These are phyloP conservation scores for Clanis bilineata DNA, from an alignment of 2,888 invertebrate genomes.

Conservation along the genomic window DNA sequence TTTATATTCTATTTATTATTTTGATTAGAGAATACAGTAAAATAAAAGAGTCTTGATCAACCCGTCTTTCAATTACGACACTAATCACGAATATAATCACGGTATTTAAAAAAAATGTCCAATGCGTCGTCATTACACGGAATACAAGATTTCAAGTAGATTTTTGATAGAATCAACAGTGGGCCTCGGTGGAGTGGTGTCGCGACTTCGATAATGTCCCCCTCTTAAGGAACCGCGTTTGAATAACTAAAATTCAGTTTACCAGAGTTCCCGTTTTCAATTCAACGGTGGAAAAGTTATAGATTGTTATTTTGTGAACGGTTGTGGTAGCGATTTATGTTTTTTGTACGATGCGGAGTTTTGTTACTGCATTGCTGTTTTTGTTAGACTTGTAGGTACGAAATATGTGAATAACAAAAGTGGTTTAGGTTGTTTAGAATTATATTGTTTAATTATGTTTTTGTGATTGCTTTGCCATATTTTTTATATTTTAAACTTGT, in stretches of 20 bases:
- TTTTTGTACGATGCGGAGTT: slow-evolving; percentile 23
- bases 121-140: slow-evolving; percentile 32
- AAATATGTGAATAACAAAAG: neutral
- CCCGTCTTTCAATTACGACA: too few relatives aligned
- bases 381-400: neutral
- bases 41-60: too few relatives aligned
- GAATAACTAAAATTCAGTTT: slow-evolving; percentile 76
- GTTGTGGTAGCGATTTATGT: slow-evolving; percentile 38
- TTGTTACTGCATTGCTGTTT: neutral
- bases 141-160: slow-evolving; percentile 55
- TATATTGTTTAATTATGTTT: neutral
- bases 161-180: slow-evolving; percentile 79
- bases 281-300: slow-evolving; percentile 67
- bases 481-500: neutral
- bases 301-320: slow-evolving; percentile 71
- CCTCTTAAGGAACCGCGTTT: slow-evolving; percentile 60
- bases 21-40: too few relatives aligned
- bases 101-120: slow-evolving; percentile 18
- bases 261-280: slow-evolving; percentile 60
- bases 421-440: neutral
- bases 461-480: neutral
- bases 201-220: slow-evolving; percentile 70
- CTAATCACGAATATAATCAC: too few relatives aligned
- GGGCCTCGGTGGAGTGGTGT: slow-evolving; percentile 63
- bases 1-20: too few relatives aligned